Evolutionary conservation across 2,888 invertebrate species (phyloP), one percentile per base, ranked within the genome.

Genomic region (Thera obeliscata): DNA sequence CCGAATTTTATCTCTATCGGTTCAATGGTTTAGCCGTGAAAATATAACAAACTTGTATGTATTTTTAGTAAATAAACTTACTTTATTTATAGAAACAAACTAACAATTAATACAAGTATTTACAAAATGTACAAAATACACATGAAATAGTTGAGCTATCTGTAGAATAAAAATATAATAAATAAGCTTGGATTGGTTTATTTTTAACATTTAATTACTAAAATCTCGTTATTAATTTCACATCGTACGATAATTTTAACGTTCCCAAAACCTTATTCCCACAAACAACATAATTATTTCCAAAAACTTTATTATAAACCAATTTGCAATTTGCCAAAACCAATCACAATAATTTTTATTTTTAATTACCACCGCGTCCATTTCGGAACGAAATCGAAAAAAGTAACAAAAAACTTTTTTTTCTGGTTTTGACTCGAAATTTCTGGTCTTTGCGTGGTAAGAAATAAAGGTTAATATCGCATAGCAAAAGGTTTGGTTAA

Each of bases 241-340:
- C 46, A 49, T 55, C 41, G 48, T 36, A 33, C 4, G 12, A 63
- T 63, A 60, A 69, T 66, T 56, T 57, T 46, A 49, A 64, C 67
- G 74, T 67, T 59, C 66, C 58, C 58, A 64, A 55, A 69, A 66
- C 63, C 68, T 63, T 60, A 61, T 67, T 71, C 66, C 60, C 55
- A 65, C 61, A 71, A 63, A 71, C 71, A 69, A 72, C 74, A 66
- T 77, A 74, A 74, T 77, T 74, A 73, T 64, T 75, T 68, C 62
- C 22, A 5, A 71, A 71, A 77, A 71, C 69, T 74, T 78, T 77
- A 83, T 81, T 80, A 79, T 79, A 74, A 86, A 80, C 84, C 89
- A 88, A 89, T 92, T 89, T 85, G 88, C 90, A 90, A 91, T 91
- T 89, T 90, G 89, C 91, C 90, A 90, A 89, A 91, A 87, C 85